Evolutionary conservation across 2,888 invertebrate species (phyloP), one percentile per base, ranked within the genome.

Genomic region (Sinopyrophorus schimmeli): DNA sequence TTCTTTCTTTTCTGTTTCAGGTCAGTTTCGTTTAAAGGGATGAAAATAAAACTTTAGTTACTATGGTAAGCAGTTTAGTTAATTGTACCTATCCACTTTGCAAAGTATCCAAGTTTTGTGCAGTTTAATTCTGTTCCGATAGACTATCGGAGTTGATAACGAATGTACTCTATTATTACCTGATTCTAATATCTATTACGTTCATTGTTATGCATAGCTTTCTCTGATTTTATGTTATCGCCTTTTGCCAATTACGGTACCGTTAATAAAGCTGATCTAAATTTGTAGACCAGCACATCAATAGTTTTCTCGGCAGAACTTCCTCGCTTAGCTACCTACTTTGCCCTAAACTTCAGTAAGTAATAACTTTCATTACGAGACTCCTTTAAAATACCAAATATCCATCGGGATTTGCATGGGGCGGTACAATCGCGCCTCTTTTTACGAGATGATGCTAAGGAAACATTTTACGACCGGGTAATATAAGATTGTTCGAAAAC

Each of bases 191-290:
- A 43, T 37, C 32, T 21, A 6, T 35, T 12, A 16, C 14, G 27
- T 43, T 50, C 44, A 50, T 50, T 50, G 40, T 34, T 46, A 50
- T 50, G 44, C 50, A 50, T 46, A 44, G 44, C 50, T 46, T 49
- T 43, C 44, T 27, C 39, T 24, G 50, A 50, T 40, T 50, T 17
- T 41, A 28, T 34, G 44, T 50, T 50, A 50, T 50, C 50, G 50
- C 40, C 40, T 46, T 44, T 50, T 50, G 44, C 43, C 50, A 50
- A 50, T 50, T 50, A 50, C 28, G 27, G 18, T 10, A 27, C 31
- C 50, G 50, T 50, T 50, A 50, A 50, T 50, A 50, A 41, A 48
- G 44, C 50, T 50, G 43, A 50, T 50, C 46, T 50, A 50, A 50
- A 50, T 50, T 50, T 50, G 50, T 46, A 40, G 50, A 44, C 40